Evolutionary conservation across 2,888 invertebrate genomes (phyloP).

Genomic region (Synanthedon vespiformis): DNA sequence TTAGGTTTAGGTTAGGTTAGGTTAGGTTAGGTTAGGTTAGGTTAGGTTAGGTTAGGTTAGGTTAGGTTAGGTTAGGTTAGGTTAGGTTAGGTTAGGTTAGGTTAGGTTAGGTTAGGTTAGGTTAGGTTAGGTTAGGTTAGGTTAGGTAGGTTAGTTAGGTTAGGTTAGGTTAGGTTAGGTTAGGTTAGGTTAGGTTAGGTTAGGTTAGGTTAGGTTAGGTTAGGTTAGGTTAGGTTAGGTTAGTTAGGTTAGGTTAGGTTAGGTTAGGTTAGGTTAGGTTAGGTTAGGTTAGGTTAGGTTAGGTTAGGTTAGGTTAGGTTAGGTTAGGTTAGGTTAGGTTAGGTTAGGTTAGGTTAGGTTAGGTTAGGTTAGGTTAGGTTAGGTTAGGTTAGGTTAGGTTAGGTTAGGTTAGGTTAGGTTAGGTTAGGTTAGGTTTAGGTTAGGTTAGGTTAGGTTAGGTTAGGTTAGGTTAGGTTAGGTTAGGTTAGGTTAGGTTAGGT

Average conservation of each 20-base stretch:
- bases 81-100: slow-evolving; percentile 8
- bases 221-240: too few relatives aligned
- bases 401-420: slow-evolving; percentile 4
- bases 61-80: slow-evolving; percentile 7
- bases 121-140: too few relatives aligned
- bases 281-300: too few relatives aligned
- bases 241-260: too few relatives aligned
- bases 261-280: too few relatives aligned
- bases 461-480: too few relatives aligned
- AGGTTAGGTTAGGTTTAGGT: not conserved
- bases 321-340: not conserved
- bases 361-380: slow-evolving; percentile 2
- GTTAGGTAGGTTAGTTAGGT: too few relatives aligned
- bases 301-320: too few relatives aligned
- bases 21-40: slow-evolving; percentile 8
- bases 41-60: slow-evolving; percentile 7
- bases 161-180: slow-evolving; percentile 2
- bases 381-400: slow-evolving; percentile 6
- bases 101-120: slow-evolving; percentile 6
- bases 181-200: slow-evolving; percentile 6
- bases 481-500: not conserved
- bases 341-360: not conserved
- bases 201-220: slow-evolving; percentile 9
- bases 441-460: too few relatives aligned
- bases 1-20: slow-evolving; percentile 8